Base-by-base conservation (phyloP, 1,140 invertebrate species). In the Solen grandis region DNA sequence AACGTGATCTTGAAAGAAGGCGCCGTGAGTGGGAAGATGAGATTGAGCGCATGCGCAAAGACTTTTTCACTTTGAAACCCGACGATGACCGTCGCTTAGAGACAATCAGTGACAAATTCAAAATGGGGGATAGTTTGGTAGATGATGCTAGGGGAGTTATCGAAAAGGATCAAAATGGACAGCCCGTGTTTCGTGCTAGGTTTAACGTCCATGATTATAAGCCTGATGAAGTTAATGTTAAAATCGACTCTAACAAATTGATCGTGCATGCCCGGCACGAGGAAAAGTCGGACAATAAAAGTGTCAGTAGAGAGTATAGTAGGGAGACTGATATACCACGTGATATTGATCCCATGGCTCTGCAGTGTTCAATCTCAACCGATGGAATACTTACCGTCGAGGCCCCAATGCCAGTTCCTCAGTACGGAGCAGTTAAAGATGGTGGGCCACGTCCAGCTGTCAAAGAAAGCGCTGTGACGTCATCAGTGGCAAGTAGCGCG, bases 1-100 rank as follows among this genome's bases (percentile, higher is more conserved):
- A 91, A 69, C 70, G 84, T 60, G 87, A 91, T 46, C 89, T 92
- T 89, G 90, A 91, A 31, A 66, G 86, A 35, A 69, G 91, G 36
- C 78, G 90, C n/a, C 83, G 85, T 35, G 91, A 92, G 80, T 92
- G 91, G 91, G 90, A 92, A 77, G 83, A 86, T 14, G 91, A 92
- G 62, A 90, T 92, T 16, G 90, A 90, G 77, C 85, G 86, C 70
- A 90, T 92, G 90, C 85, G 90, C 78, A 88, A 84, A 59, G 90
- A 90, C 66, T 92, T 92, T 82, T 92, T 92, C 76, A 80, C 85
- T 25, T 54, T 92, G 35, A 87, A 86, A 70, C 90, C 91, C 2
- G 77, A 69, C 52, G 86, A 86, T 62, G 84, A 83, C 55, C 83
- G 82, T 0, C 84, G 84, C 50, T 70, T 83, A 19, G 84, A 85